Base-by-base conservation (phyloP, 2,888 invertebrate species). In the Caenorhabditis uteleia region DNA sequence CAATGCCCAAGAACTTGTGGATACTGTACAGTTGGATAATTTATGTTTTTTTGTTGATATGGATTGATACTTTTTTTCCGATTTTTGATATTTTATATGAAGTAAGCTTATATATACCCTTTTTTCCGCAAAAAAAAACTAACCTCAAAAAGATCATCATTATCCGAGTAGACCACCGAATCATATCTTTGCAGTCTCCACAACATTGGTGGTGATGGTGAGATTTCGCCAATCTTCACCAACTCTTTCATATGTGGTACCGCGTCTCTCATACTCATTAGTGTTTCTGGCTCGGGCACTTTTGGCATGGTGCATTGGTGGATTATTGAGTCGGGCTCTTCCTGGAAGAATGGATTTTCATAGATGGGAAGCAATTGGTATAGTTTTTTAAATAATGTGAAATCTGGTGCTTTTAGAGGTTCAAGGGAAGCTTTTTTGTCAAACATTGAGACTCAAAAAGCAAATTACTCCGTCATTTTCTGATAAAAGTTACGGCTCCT, bases 301-400 rank as follows among this genome's bases (percentile, higher is more conserved):
- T 64, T 58, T n/a, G 75, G 75, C 62, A 74, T 74, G 38, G 44
- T 43, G 1, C 55, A 54, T 50, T 74, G 69, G 44, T 75, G 75
- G 16, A 68, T 33, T 29, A 66, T 58, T 10, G 74, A 64, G 21
- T 68, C 67, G 5, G 55, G 49, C 34, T 75, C 75, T 21, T 61
- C 57, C 60, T 67, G 47, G 33, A 49, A 40, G 18, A 47, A 20
- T 48, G 10, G 12, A 36, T 20, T 8, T 34, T 47, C 34, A 18
- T 34, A 3, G 20, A 23, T 8, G 34, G 8, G 8, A 18, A 14
- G 3, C 8, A 47, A 7, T 5, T 23, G 6, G 14, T 8, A 4
- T 45, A 6, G 4, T 27, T 26, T 26, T 26, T 27, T 5, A 12
- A 7, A n/a, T n/a, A n/a, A n/a, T n/a, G n/a, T n/a, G n/a, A n/a